phyloP scores from a whole-genome alignment of 2,113 vertebrate genomes.

The Corynorhinus townsendii region DNA sequence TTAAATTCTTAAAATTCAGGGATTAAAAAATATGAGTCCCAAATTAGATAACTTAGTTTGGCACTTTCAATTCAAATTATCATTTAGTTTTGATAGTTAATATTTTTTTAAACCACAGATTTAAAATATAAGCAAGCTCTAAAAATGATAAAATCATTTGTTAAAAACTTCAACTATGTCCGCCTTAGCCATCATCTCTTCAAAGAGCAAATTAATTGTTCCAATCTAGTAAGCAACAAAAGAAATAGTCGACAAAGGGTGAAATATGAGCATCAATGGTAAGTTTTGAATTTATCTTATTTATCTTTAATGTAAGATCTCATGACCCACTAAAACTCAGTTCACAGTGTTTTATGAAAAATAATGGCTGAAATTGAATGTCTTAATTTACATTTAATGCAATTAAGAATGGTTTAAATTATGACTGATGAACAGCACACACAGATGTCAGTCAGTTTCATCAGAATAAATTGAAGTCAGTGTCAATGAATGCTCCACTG shows the following conservation, averaged over 20 bases:
- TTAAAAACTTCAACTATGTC: slow-evolving; percentile 78
- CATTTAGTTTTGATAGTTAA: slow-evolving; percentile 71
- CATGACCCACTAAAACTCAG: slow-evolving; percentile 96
- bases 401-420: slow-evolving; percentile 99
- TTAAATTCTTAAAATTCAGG: slow-evolving; percentile 56
- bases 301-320: slow-evolving; percentile 88
- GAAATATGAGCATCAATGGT: slow-evolving; percentile 87
- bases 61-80: slow-evolving; percentile 76
- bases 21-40: slow-evolving; percentile 44
- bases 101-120: slow-evolving; percentile 71
- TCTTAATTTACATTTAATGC: slow-evolving; percentile 99
- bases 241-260: slow-evolving; percentile 84
- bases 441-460: slow-evolving; percentile 95
- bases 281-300: slow-evolving; percentile 86
- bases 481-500: slow-evolving; percentile 87
- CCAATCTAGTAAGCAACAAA: slow-evolving; percentile 82
- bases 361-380: slow-evolving; percentile 98
- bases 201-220: slow-evolving; percentile 84
- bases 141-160: slow-evolving; percentile 81
- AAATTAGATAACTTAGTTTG: slow-evolving; percentile 63
- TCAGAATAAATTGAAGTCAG: slow-evolving; percentile 90
- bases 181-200: slow-evolving; percentile 81
- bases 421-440: slow-evolving; percentile 97
- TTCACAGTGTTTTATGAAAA: slow-evolving; percentile 98
- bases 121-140: slow-evolving; percentile 75